phyloP scores from a whole-genome alignment of 2,888 invertebrate species.

The Tubulanus polymorphus region DNA sequence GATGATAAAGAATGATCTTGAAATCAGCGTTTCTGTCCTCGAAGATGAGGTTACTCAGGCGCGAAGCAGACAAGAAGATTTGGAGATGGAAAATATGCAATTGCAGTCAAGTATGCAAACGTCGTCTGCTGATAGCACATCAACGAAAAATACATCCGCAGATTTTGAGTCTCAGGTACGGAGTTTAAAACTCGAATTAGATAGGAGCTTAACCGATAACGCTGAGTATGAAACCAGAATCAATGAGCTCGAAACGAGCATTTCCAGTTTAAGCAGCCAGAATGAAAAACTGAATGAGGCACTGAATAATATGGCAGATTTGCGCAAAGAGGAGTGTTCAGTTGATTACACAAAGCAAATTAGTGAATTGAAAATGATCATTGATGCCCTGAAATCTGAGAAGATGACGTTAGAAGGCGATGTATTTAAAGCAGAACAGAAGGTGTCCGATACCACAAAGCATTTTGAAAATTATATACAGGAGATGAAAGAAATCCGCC shows the following conservation, averaged over 20 bases:
- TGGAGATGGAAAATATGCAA: neutral
- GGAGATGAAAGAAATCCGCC: conserved; percentile 24
- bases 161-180: neutral
- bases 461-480: conserved; percentile 30
- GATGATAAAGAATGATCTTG: neutral
- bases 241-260: neutral
- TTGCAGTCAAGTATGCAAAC: neutral
- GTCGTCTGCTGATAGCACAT: neutral
- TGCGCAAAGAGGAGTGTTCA: neutral
- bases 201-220: neutral
- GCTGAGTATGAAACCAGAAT: neutral
- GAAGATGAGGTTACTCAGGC: neutral
- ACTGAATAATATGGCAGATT: neutral
- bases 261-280: neutral
- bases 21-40: neutral
- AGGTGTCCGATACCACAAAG: conserved; percentile 21
- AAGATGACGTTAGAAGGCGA: conserved; percentile 15
- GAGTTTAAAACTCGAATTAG: neutral
- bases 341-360: neutral
- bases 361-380: conserved; percentile 1
- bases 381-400: conserved; percentile 3
- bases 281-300: too few species aligned
- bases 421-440: conserved; percentile 11
- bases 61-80: neutral
- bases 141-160: neutral